Conservation (phyloP, 2,797 vertebrate genomes). For the Melanotaenia boesemani region DNA sequence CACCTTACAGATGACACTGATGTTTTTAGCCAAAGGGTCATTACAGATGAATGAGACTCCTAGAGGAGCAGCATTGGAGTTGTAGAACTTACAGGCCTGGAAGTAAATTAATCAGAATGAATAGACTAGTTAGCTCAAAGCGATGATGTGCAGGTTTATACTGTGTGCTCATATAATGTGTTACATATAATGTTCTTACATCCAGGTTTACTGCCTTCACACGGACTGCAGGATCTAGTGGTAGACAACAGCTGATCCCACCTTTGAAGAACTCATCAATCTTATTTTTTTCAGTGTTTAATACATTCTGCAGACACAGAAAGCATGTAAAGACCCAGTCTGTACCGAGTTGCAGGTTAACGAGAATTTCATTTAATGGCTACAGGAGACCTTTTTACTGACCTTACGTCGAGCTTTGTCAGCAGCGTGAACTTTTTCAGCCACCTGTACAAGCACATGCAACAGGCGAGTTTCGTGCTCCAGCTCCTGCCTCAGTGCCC, state of each 20-base stretch:
- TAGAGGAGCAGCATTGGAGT: constrained; percentile 91
- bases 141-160: neutral
- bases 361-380: neutral
- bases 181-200: constrained; percentile 77
- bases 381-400: constrained; percentile 7
- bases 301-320: constrained; percentile 80
- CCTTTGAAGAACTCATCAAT: constrained; percentile 87
- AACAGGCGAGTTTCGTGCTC: constrained; percentile 86
- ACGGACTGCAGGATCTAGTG: constrained; percentile 89
- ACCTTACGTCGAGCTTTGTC: constrained; percentile 89
- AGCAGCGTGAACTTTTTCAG: constrained; percentile 84
- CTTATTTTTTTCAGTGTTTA: constrained; percentile 82
- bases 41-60: constrained; percentile 91
- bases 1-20: constrained; percentile 95
- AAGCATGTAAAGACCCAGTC: neutral
- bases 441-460: constrained; percentile 85
- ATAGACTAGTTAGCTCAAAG: neutral
- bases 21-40: constrained; percentile 88
- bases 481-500: constrained; percentile 88
- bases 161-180: neutral
- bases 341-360: neutral
- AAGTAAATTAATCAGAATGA: neutral
- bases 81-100: constrained; percentile 93
- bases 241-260: constrained; percentile 87
- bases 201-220: constrained; percentile 87